A percentile compares a stretch with the other conserved stretches of the same genome.
Evolutionary conservation across 1,140 invertebrate species (phyloP).

Genomic region (Notospermus geniculatus): DNA sequence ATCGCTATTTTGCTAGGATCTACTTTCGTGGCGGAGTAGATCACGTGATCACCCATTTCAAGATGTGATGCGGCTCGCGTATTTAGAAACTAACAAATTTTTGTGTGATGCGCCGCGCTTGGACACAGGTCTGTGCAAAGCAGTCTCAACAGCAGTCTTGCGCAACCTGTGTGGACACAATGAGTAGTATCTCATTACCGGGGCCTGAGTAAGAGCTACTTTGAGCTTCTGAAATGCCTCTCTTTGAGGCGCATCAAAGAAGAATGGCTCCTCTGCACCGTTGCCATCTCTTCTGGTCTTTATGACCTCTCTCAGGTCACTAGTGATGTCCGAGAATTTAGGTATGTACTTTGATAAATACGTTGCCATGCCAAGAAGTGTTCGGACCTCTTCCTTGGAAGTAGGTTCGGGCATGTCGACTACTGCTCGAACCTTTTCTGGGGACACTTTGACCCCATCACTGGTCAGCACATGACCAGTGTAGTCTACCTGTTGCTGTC

Average conservation of each 20-base stretch:
- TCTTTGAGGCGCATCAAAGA: not conserved
- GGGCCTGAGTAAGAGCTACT: not conserved
- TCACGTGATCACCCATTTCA: too few species aligned
- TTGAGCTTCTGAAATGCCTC: not conserved
- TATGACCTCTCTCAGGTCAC: slow-evolving; percentile 16
- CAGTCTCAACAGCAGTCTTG: too few species aligned
- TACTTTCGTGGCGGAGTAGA: too few species aligned
- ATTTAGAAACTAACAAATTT: too few species aligned
- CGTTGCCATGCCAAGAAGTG: slow-evolving; percentile 27
- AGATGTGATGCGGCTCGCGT: too few species aligned
- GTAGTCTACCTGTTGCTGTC: not conserved
- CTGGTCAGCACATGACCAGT: slow-evolving; percentile 43
- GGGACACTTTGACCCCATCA: slow-evolving; percentile 45
- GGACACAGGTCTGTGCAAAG: too few species aligned
- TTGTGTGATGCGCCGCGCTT: too few species aligned
- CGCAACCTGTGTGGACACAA: too few species aligned
- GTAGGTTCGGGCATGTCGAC: slow-evolving; percentile 38
- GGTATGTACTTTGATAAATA: slow-evolving; percentile 20
- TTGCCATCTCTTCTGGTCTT: not conserved
- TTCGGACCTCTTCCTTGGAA: slow-evolving; percentile 21
- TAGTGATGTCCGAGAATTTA: slow-evolving; percentile 4
- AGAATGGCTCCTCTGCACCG: not conserved
- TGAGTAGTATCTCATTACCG: not conserved
- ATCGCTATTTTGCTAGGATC: too few species aligned
- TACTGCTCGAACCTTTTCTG: slow-evolving; percentile 47